Percentiles rank a stretch among this genome's conserved stretches.
Conservation (phyloP, 2,797 vertebrate genomes). For the Rhinatrema bivittatum region DNA sequence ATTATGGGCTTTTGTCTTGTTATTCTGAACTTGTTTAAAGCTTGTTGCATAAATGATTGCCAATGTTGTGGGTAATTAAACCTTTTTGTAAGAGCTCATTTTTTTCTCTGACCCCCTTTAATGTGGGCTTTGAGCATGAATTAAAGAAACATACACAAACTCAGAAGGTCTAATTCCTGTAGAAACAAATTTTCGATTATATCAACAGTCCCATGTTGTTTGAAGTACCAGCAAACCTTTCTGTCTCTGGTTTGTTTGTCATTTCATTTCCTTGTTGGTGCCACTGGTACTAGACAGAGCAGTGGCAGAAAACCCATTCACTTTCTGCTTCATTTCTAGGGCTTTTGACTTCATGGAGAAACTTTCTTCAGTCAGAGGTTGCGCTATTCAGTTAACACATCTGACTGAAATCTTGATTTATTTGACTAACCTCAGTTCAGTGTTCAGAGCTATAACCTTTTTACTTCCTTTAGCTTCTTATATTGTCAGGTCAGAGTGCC, state of each 20-base stretch:
- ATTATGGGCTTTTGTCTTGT: too few relatives aligned
- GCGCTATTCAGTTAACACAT: slow-evolving; percentile 3
- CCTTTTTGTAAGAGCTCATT: neutral
- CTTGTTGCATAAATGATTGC: neutral
- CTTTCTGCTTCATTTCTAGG: neutral
- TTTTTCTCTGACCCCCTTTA: neutral
- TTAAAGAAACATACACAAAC: neutral
- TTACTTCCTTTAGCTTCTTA: slow-evolving; percentile 21
- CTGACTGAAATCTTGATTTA: slow-evolving; percentile 22
- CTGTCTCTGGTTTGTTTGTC: neutral
- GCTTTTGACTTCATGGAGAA: slow-evolving; percentile 14
- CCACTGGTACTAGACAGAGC: slow-evolving; percentile 4
- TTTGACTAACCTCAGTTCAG: slow-evolving; percentile 27
- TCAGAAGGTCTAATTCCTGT: neutral
- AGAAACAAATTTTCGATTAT: slow-evolving; percentile 3
- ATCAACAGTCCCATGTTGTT: neutral
- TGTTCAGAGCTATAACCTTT: slow-evolving; percentile 17
- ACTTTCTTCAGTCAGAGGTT: slow-evolving; percentile 23
- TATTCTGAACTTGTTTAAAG: too few relatives aligned
- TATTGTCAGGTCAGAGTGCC: slow-evolving; percentile 13
- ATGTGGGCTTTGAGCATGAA: neutral
- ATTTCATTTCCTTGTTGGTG: slow-evolving; percentile 1
- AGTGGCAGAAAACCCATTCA: slow-evolving; percentile 2
- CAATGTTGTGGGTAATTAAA: neutral
- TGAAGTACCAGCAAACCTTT: neutral